Conservation (phyloP, 2,888 invertebrate genomes). For the Strigamia maritima region DNA sequence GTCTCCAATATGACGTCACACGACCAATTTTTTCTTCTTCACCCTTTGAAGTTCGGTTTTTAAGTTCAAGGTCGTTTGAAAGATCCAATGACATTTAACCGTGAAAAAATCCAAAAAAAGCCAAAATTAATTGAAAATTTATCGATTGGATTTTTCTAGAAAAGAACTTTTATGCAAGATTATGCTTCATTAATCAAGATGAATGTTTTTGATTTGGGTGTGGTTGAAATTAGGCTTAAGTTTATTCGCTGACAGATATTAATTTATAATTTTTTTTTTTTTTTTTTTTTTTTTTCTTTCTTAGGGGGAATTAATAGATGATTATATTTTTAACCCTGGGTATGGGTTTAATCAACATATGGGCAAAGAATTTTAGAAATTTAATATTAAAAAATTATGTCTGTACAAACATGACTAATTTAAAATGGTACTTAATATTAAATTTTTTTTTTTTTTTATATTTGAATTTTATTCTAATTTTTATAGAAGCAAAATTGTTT, state of each 20-base stretch:
- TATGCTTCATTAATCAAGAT: not conserved
- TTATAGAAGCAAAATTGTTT: too few relatives aligned
- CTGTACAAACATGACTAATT: too few relatives aligned
- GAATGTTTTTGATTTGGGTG: constrained; percentile 5
- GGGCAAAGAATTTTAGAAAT: not conserved
- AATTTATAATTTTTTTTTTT: not conserved
- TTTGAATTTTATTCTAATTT: too few relatives aligned
- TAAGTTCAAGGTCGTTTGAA: constrained; percentile 7
- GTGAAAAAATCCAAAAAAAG: too few relatives aligned
- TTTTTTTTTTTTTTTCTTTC: not conserved
- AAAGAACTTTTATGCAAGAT: not conserved
- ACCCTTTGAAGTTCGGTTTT: not conserved
- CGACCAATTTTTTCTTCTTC: not conserved
- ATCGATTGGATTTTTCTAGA: not conserved
- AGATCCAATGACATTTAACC: not conserved
- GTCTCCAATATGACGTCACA: not conserved
- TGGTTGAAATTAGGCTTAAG: not conserved
- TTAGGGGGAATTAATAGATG: not conserved
- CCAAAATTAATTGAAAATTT: too few relatives aligned
- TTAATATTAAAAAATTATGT: too few relatives aligned
- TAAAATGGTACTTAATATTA: too few relatives aligned
- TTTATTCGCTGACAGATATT: not conserved
- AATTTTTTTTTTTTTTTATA: too few relatives aligned
- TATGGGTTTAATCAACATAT: not conserved
- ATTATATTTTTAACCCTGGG: not conserved